Evolutionary conservation across 2,113 vertebrate genomes (phyloP).

Genomic region (Lepus americanus): DNA sequence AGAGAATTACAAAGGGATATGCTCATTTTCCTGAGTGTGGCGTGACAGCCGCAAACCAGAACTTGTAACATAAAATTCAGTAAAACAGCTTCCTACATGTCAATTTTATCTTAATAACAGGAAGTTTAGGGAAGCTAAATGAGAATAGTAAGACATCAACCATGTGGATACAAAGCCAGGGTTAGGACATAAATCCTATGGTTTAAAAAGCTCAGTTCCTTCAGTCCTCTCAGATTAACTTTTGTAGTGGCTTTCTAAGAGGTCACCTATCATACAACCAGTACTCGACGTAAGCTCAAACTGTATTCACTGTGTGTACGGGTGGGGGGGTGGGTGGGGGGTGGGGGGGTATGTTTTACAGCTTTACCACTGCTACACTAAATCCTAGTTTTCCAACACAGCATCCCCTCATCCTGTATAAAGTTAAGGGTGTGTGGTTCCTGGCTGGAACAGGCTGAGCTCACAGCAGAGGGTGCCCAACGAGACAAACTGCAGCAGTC

Average conservation of each 20-base stretch:
- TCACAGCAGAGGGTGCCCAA: not conserved
- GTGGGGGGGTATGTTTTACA: not conserved
- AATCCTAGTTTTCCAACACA: not conserved
- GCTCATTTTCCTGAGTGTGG: not conserved
- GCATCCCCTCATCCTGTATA: not conserved
- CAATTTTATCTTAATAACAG: not conserved
- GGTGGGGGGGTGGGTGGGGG: too few species aligned
- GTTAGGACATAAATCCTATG: not conserved
- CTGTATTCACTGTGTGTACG: not conserved
- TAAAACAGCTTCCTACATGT: not conserved
- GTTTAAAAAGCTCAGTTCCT: not conserved
- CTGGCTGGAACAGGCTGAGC: too few species aligned
- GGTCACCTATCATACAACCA: not conserved
- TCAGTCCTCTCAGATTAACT: constrained; percentile 9
- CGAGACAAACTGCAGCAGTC: not conserved
- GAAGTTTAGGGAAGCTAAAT: not conserved
- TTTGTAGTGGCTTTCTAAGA: not conserved
- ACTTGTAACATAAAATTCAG: not conserved
- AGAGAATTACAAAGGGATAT: not conserved
- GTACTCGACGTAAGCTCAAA: not conserved
- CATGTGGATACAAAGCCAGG: not conserved
- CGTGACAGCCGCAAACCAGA: not conserved
- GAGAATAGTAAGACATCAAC: not conserved
- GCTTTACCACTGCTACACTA: not conserved
- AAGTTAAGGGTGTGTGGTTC: not conserved